Evolutionary conservation across 2,113 vertebrate genomes (phyloP).

Genomic region (Oncorhynchus kisutch): DNA sequence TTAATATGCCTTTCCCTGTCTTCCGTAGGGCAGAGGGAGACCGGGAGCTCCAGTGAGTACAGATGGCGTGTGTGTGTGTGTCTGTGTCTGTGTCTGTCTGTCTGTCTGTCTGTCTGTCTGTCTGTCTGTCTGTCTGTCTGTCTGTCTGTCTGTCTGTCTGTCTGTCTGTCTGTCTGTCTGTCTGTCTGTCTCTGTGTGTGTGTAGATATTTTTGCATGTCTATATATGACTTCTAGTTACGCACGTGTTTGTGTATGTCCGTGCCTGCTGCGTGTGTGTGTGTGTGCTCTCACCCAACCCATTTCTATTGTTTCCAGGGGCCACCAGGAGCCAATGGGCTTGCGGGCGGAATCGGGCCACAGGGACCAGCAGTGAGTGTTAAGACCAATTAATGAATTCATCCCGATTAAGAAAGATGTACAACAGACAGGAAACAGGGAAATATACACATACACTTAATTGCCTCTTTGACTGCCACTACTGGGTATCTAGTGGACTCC

Average conservation of each 20-base stretch:
- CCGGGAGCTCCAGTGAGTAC: slow-evolving; percentile 90
- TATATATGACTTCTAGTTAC: not conserved
- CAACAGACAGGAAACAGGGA: too few species aligned
- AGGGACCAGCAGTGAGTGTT: slow-evolving; percentile 84
- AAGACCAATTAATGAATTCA: not conserved
- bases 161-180: not conserved
- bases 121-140: not conserved
- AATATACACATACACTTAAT: not conserved
- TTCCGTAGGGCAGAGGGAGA: slow-evolving; percentile 90
- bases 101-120: not conserved
- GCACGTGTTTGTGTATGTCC: slow-evolving; percentile 51
- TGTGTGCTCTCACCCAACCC: slow-evolving; percentile 17
- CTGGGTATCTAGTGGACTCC: too few species aligned
- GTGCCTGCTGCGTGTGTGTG: not conserved
- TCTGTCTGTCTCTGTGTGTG: not conserved
- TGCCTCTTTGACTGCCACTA: not conserved
- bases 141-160: not conserved
- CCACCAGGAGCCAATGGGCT: slow-evolving; percentile 87
- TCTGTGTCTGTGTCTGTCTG: not conserved
- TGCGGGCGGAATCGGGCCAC: slow-evolving; percentile 85
- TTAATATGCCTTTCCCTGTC: slow-evolving; percentile 64
- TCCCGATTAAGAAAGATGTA: not conserved
- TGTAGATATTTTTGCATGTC: not conserved
- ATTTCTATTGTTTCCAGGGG: slow-evolving; percentile 74
- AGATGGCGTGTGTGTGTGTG: not conserved